Conservation (phyloP, 2,888 invertebrate genomes). For the Euproctis similis region DNA sequence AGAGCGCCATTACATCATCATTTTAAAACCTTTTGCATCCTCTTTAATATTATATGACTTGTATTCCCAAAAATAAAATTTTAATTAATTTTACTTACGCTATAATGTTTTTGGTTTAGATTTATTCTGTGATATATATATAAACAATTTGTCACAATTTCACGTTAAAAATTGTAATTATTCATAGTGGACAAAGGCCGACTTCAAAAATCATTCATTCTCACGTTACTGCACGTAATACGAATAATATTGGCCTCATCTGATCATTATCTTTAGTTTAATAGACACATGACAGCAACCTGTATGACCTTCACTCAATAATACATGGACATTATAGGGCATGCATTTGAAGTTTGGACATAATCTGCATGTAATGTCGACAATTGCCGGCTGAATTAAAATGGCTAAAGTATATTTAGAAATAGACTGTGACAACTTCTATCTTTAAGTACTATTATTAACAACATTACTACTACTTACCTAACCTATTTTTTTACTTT, state of each 20-base stretch:
- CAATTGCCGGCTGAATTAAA: conserved; percentile 3
- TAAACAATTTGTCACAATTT: not conserved
- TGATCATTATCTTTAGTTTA: conserved; percentile 30
- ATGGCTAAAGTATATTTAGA: not conserved
- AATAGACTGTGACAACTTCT: not conserved
- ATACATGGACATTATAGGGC: conserved; percentile 6
- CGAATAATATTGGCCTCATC: conserved; percentile 27
- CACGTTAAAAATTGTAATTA: not conserved
- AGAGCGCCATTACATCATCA: no score
- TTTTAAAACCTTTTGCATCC: no score
- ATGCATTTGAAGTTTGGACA: conserved; percentile 10
- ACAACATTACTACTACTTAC: no score
- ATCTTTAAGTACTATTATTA: no score
- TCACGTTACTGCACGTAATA: conserved; percentile 23
- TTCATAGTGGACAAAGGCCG: conserved; percentile 1
- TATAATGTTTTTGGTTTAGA: no score
- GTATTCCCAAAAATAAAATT: no score
- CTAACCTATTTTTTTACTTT: no score
- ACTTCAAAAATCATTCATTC: conserved; percentile 12
- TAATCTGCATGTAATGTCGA: conserved; percentile 1
- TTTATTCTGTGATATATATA: no score
- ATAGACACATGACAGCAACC: conserved; percentile 29
- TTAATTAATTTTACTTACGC: no score
- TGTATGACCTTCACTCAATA: conserved; percentile 16
- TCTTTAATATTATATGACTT: no score